Evolutionary conservation across 2,797 vertebrate species (phyloP), one percentile per base, ranked within the genome.

Genomic region (Paedocypris micromegethes): DNA sequence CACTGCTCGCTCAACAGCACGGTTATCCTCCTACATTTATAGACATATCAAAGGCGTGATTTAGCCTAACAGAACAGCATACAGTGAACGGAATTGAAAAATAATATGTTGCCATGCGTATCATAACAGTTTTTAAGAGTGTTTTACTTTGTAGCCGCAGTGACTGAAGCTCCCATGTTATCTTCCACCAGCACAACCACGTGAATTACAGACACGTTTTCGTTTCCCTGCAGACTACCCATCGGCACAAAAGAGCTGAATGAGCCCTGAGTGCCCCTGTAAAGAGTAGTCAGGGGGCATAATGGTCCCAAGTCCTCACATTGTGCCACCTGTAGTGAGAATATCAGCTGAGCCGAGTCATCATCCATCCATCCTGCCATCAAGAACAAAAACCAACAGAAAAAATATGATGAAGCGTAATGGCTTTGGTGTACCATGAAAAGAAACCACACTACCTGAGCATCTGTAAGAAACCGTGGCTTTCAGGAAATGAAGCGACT

Each of bases 381-480:
- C 59, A 50, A 47, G 37, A 49, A 64, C 53, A 63, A 64, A 63
- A 62, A 74, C 23, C 23, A 23, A 23, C 9, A 66, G 50, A 44
- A 59, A 69, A 4, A 63, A 40, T 49, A 4, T 0, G 40, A 50
- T 61, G 2, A 38, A 58, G 54, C 45, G 38, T 42, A 42, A 51
- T 58, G 51, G 51, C 54, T 70, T 58, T n/a, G 41, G 6, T 51
- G 48, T 44, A 39, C 63, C 49, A 70, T 58, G 5, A 9, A 51
- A 37, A 50, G 7, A 46, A 43, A 58, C 61, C 3, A 62, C 58
- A 43, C 45, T 79, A 89, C 90, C 90, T 80, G 87, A 87, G 77
- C 91, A 93, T 74, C 78, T 85, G 72, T 85, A 90, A 40, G 81
- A 85, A 58, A 92, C 83, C 3, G 73, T 60, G 0, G 88, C 88